phyloP scores from a whole-genome alignment of 1,140 invertebrate species.

The Tetramorium parvispinum region DNA sequence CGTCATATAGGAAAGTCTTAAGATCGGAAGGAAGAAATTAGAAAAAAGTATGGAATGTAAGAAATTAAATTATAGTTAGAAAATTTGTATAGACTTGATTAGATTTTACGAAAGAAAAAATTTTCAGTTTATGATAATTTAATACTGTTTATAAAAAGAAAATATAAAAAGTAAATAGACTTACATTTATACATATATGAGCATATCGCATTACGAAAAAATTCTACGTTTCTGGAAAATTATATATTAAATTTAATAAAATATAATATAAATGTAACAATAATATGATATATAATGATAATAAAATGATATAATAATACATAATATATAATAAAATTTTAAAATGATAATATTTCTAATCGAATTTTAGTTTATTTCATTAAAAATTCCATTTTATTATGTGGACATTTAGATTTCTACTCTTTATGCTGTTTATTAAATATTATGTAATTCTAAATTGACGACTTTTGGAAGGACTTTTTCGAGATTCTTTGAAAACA shows the following conservation, averaged over 20 bases:
- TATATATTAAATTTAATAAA: background rate
- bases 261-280: background rate
- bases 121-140: background rate
- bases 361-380: background rate
- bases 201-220: background rate
- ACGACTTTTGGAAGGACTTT: background rate
- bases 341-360: background rate
- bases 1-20: constrained; percentile 34
- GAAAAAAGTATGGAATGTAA: background rate
- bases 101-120: background rate
- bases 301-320: background rate
- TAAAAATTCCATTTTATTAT: background rate
- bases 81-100: background rate
- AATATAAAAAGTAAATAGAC: background rate
- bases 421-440: background rate
- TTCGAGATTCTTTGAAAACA: background rate
- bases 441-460: background rate
- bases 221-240: background rate
- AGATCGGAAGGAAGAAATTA: constrained; percentile 44
- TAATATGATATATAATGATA: background rate
- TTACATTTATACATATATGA: background rate
- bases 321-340: background rate
- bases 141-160: background rate
- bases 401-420: background rate
- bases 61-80: background rate